A percentile compares a stretch with the other conserved stretches of the same genome.
phyloP scores from a whole-genome alignment of 2,888 invertebrate species.

The Agrochola litura region DNA sequence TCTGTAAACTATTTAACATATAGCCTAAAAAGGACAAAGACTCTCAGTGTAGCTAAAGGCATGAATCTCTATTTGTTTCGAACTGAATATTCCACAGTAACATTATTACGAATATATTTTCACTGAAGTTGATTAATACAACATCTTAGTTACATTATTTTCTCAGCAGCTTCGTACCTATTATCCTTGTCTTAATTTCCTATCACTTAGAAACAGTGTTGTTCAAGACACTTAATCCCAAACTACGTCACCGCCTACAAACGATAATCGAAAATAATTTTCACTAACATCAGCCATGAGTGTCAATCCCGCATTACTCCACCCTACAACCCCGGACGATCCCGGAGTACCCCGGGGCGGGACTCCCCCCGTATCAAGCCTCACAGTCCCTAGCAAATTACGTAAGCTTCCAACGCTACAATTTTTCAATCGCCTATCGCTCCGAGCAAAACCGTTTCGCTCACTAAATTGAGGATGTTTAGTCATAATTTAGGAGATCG shows the following conservation, averaged over 20 bases:
- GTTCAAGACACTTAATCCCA: conserved; percentile 14
- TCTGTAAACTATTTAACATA: neutral
- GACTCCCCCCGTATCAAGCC: conserved; percentile 68
- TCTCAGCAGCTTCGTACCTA: neutral
- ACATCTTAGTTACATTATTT: neutral
- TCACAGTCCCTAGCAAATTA: conserved; percentile 81
- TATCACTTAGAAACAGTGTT: conserved; percentile 6
- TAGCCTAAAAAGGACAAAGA: neutral
- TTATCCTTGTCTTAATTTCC: neutral
- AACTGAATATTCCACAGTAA: neutral
- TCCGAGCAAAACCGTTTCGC: conserved; percentile 76
- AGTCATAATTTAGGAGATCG: conserved; percentile 78
- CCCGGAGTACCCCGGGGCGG: conserved; percentile 67
- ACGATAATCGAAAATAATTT: conserved; percentile 61
- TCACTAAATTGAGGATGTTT: conserved; percentile 81
- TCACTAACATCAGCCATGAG: conserved; percentile 58
- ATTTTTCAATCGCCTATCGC: conserved; percentile 88
- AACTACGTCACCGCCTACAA: conserved; percentile 9
- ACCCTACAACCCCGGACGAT: conserved; percentile 65
- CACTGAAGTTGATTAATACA: neutral
- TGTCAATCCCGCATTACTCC: conserved; percentile 63
- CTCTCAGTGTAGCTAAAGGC: neutral
- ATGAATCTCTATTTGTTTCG: neutral
- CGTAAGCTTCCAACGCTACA: conserved; percentile 81
- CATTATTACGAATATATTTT: neutral